phyloP scores from a whole-genome alignment of 2,888 invertebrate species.

The Parasteatoda lunata region DNA sequence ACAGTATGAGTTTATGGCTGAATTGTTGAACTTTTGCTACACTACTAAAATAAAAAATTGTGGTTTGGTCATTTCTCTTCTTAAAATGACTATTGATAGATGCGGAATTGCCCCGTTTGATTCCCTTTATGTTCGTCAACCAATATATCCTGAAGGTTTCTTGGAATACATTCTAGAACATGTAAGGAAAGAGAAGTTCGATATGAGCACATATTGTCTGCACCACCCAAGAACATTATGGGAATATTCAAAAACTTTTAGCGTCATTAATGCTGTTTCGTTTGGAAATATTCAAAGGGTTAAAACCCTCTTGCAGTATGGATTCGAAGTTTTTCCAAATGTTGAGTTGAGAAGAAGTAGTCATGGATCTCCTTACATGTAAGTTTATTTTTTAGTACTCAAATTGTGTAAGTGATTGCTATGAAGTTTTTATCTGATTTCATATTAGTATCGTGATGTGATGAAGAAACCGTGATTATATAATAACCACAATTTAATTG shows the following conservation, averaged over 20 bases:
- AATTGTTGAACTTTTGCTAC: constrained; percentile 19
- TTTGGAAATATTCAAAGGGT: constrained; percentile 23
- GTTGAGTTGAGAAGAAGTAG: constrained; percentile 22
- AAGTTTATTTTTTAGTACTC: background rate
- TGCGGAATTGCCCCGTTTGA: background rate
- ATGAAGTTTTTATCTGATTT: no score
- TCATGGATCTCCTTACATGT: constrained; percentile 37
- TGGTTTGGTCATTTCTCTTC: background rate
- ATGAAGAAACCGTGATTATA: no score
- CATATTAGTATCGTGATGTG: no score
- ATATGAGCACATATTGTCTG: constrained; percentile 8
- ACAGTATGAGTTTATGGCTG: constrained; percentile 32
- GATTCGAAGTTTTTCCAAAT: constrained; percentile 20
- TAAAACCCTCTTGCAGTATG: constrained; percentile 17
- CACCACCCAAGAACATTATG: constrained; percentile 25
- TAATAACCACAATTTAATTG: no score
- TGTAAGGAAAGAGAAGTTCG: constrained; percentile 15
- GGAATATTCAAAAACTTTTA: constrained; percentile 38
- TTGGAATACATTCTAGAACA: constrained; percentile 17
- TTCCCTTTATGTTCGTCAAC: background rate
- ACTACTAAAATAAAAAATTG: constrained; percentile 12
- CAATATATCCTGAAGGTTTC: constrained; percentile 21
- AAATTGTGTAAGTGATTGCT: no score
- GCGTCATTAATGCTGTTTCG: constrained; percentile 20
- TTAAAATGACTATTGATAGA: constrained; percentile 23